A percentile compares a stretch with the other conserved stretches of the same genome.
These are phyloP conservation scores for Rafetus swinhoei DNA, from an alignment of 2,113 vertebrate species.

Conservation along the genomic window DNA sequence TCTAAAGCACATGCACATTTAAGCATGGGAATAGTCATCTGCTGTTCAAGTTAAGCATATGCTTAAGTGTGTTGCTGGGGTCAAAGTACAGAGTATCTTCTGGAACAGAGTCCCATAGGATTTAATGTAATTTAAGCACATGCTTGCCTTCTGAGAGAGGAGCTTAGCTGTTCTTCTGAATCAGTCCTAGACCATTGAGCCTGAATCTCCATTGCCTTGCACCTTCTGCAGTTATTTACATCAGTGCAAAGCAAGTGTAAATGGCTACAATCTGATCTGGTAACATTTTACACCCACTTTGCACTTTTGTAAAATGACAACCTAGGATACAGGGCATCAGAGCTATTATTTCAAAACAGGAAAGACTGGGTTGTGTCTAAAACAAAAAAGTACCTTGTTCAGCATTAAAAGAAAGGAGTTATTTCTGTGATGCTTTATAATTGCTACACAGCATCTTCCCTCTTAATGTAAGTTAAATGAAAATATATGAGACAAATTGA, in stretches of 20 bases:
- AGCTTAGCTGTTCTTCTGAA: neutral
- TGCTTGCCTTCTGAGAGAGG: neutral
- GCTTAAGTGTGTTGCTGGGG: neutral
- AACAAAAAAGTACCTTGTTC: neutral
- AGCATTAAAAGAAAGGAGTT: neutral
- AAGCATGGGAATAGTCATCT: neutral
- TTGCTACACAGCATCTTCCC: neutral
- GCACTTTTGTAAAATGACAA: neutral
- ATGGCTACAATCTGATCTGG: neutral
- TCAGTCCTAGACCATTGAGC: neutral
- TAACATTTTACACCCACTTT: neutral
- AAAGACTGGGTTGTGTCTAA: neutral
- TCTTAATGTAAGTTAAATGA: neutral
- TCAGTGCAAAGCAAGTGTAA: neutral
- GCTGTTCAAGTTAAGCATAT: neutral
- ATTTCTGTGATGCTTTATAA: neutral
- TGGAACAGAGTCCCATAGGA: neutral
- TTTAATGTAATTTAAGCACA: neutral
- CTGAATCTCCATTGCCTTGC: neutral
- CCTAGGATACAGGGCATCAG: neutral
- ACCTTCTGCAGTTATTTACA: neutral
- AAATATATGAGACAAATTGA: neutral
- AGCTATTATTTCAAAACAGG: neutral
- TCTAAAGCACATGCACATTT: neutral
- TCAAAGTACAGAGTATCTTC: neutral